phyloP scores from a whole-genome alignment of 2,797 vertebrate species.

The Benthosema pterotum region DNA sequence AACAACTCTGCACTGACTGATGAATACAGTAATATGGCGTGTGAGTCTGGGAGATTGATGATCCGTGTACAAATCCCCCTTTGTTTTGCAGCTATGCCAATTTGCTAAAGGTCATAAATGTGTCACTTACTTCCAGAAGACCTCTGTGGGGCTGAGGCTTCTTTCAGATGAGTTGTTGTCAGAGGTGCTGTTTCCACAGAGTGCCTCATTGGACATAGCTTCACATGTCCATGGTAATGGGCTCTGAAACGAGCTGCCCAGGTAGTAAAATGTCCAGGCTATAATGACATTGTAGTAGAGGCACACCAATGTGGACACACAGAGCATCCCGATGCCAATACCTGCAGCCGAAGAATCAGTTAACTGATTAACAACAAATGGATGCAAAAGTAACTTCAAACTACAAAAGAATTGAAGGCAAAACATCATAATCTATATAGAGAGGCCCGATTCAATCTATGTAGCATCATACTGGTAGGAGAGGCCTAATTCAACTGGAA shows the following conservation, averaged over 20 bases:
- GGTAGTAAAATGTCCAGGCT: slow-evolving; percentile 88
- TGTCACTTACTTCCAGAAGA: slow-evolving; percentile 87
- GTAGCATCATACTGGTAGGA: no score
- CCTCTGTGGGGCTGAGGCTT: slow-evolving; percentile 77
- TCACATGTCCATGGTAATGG: slow-evolving; percentile 86
- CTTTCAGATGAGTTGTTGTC: slow-evolving; percentile 47
- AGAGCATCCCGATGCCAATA: slow-evolving; percentile 86
- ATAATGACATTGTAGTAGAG: slow-evolving; percentile 90
- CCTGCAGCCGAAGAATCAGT: slow-evolving; percentile 65
- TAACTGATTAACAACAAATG: neutral
- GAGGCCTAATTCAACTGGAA: no score
- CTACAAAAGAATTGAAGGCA: neutral
- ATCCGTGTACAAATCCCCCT: no score
- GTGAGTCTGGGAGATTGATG: no score
- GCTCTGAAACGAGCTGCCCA: slow-evolving; percentile 85
- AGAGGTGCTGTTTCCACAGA: slow-evolving; percentile 68
- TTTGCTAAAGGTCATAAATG: no score
- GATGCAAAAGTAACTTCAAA: neutral
- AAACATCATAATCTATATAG: no score
- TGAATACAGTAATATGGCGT: no score
- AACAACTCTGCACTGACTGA: no score
- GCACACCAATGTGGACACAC: slow-evolving; percentile 82
- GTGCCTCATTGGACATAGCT: slow-evolving; percentile 61
- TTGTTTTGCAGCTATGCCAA: no score
- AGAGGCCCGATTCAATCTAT: no score